Conservation (phyloP, 1,140 invertebrate species). For the Helicoverpa armigera region DNA sequence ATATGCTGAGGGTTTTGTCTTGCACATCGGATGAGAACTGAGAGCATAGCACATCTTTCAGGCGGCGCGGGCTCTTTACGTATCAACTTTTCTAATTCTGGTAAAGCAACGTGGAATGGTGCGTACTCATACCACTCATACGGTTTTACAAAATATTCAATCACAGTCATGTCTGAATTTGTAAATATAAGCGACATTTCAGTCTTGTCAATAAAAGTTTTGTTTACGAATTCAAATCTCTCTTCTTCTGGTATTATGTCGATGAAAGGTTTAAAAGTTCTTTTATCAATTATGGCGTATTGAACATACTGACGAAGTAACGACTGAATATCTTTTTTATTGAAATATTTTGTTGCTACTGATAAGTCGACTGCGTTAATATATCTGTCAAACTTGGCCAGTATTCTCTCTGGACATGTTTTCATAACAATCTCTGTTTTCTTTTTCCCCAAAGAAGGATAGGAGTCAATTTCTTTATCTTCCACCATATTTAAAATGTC, state of each 20-base stretch:
- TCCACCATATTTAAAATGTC: constrained; percentile 63
- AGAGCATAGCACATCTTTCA: constrained; percentile 65
- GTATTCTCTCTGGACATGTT: constrained; percentile 58
- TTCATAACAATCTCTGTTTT: constrained; percentile 66
- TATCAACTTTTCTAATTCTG: constrained; percentile 67
- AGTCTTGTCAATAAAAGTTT: constrained; percentile 63
- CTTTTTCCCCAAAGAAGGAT: constrained; percentile 59
- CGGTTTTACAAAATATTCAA: background rate
- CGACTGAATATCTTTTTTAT: constrained; percentile 61
- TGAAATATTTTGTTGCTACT: constrained; percentile 57
- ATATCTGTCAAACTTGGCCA: constrained; percentile 66
- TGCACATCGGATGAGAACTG: constrained; percentile 61
- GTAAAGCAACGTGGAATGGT: constrained; percentile 68
- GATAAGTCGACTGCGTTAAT: background rate
- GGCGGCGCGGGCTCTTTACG: constrained; percentile 60
- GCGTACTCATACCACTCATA: constrained; percentile 69
- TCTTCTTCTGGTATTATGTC: constrained; percentile 61
- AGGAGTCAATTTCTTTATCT: background rate
- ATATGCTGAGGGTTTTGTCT: constrained; percentile 58
- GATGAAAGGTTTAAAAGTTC: constrained; percentile 62
- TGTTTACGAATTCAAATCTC: constrained; percentile 67
- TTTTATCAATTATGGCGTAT: constrained; percentile 42
- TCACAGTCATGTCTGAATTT: constrained; percentile 17
- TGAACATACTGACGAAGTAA: constrained; percentile 49
- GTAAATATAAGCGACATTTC: background rate